Evolutionary conservation across 2,888 invertebrate species (phyloP).

Genomic region (Helleia helle): DNA sequence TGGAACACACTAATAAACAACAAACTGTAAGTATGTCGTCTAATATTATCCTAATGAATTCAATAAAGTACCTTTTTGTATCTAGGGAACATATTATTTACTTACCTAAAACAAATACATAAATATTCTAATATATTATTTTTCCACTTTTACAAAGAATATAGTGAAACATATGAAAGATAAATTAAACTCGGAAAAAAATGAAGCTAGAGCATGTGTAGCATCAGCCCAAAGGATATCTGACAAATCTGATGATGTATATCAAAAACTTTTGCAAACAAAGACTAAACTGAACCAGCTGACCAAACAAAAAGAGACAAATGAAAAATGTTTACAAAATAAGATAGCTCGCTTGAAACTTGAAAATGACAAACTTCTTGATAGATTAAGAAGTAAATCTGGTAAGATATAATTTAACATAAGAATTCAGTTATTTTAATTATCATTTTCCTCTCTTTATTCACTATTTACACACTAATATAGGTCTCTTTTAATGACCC

Average conservation of each 20-base stretch:
- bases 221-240: slow-evolving; percentile 56
- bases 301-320: slow-evolving; percentile 51
- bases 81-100: no score
- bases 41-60: no score
- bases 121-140: no score
- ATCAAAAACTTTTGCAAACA: slow-evolving; percentile 40
- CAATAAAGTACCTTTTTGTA: no score
- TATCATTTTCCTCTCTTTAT: no score
- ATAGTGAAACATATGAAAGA: slow-evolving; percentile 39
- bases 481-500: no score
- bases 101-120: no score
- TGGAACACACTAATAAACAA: slow-evolving; percentile 53
- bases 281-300: slow-evolving; percentile 41
- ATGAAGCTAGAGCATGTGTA: slow-evolving; percentile 57
- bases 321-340: slow-evolving; percentile 43
- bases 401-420: no score
- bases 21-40: slow-evolving; percentile 50
- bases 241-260: slow-evolving; percentile 48
- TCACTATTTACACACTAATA: no score
- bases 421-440: no score
- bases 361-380: slow-evolving; percentile 53
- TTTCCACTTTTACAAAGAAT: no score
- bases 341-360: slow-evolving; percentile 48
- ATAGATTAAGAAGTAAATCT: slow-evolving; percentile 45
- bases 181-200: slow-evolving; percentile 44